phyloP scores from a whole-genome alignment of 1,140 invertebrate genomes.

The Teleogryllus occipitalis region DNA sequence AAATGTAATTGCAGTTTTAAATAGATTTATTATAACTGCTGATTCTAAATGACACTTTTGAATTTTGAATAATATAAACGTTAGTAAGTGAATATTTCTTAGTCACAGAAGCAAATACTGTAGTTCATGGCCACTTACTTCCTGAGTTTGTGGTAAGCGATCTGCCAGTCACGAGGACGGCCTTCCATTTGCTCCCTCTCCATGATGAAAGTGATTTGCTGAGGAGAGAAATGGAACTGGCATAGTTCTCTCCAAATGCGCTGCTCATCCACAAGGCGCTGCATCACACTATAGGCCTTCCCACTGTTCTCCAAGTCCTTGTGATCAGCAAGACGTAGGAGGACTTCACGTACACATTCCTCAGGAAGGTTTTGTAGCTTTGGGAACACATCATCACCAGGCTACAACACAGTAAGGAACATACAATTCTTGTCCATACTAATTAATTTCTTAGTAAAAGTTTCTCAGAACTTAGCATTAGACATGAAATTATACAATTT shows the following conservation, averaged over 20 bases:
- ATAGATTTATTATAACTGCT: no score
- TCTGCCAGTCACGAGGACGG: constrained; percentile 52
- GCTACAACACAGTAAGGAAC: constrained; percentile 44
- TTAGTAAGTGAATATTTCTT: not conserved
- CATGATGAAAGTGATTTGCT: constrained; percentile 68
- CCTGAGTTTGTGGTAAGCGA: constrained; percentile 61
- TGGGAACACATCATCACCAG: constrained; percentile 69
- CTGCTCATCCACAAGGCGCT: constrained; percentile 75
- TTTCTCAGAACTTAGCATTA: no score
- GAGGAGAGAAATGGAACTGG: constrained; percentile 81
- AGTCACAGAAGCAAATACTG: not conserved
- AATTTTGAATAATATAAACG: not conserved
- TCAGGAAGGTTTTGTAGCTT: constrained; percentile 85
- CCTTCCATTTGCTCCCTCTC: constrained; percentile 40
- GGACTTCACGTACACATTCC: constrained; percentile 86
- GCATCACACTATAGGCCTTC: constrained; percentile 62
- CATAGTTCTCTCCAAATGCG: constrained; percentile 87
- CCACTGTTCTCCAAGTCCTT: constrained; percentile 71
- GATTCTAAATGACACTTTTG: no score
- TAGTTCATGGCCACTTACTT: constrained; percentile 43
- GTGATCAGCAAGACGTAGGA: constrained; percentile 83
- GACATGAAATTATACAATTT: no score
- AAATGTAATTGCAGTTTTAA: no score
- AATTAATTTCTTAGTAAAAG: not conserved
- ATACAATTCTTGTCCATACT: not conserved